phyloP scores from a whole-genome alignment of 2,113 vertebrate genomes.

The Sprattus sprattus region DNA sequence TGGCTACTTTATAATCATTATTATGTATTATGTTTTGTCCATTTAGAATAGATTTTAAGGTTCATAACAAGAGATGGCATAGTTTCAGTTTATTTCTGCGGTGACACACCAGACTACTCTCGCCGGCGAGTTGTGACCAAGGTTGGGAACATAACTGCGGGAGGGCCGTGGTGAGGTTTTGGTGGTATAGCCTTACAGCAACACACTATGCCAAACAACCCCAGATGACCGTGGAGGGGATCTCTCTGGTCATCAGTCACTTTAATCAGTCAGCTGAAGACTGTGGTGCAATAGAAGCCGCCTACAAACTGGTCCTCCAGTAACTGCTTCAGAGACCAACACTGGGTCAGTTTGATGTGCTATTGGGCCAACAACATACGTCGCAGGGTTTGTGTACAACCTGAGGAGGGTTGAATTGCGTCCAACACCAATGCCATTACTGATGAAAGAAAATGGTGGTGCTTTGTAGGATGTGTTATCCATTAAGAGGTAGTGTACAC shows the following conservation, averaged over 20 bases:
- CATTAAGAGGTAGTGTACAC: not conserved
- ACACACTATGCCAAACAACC: not conserved
- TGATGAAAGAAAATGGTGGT: not conserved
- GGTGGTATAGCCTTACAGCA: not conserved
- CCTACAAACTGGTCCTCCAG: not conserved
- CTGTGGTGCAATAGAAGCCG: not conserved
- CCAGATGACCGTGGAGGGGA: not conserved
- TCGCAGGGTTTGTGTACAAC: not conserved
- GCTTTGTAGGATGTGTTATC: not conserved
- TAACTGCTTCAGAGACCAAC: not conserved
- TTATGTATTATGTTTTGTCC: not conserved
- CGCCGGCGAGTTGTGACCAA: not conserved
- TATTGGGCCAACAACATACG: slow-evolving; percentile 12
- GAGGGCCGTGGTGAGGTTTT: not conserved
- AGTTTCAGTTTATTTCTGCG: not conserved
- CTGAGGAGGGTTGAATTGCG: not conserved
- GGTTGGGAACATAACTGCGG: not conserved
- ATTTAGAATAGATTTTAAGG: not conserved
- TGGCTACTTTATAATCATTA: not conserved
- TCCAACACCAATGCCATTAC: not conserved
- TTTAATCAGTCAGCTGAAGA: not conserved
- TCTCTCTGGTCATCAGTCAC: not conserved
- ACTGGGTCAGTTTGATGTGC: not conserved
- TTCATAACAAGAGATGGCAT: not conserved
- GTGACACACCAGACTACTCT: not conserved